Conservation (phyloP, 2,888 invertebrate genomes). For the Melinaea menophilus region DNA sequence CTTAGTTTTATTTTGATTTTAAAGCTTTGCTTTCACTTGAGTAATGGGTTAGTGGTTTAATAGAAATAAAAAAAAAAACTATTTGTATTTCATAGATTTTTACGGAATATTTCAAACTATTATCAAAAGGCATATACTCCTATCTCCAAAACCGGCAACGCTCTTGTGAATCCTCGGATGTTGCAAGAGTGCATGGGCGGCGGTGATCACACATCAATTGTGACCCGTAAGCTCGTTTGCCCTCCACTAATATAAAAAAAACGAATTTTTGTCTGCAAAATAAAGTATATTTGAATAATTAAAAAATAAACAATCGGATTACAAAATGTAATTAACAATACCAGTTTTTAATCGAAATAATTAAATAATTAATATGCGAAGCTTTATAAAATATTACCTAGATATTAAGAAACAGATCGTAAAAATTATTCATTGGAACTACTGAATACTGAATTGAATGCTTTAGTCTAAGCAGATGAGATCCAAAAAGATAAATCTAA, state of each 20-base stretch:
- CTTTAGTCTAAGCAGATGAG: slow-evolving; percentile 20
- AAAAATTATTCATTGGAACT: slow-evolving; percentile 20
- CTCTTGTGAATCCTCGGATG: no score
- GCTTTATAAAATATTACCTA: slow-evolving; percentile 6
- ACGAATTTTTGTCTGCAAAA: no score
- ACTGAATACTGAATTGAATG: slow-evolving; percentile 15
- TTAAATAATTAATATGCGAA: neutral
- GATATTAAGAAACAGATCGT: slow-evolving; percentile 15
- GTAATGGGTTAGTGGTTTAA: slow-evolving; percentile 19
- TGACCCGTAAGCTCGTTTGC: no score
- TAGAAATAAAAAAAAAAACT: neutral
- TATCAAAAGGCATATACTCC: neutral
- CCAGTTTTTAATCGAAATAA: neutral
- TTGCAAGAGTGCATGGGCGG: no score
- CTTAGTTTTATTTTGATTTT: slow-evolving; percentile 63
- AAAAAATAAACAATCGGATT: neutral
- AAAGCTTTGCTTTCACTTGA: slow-evolving; percentile 57
- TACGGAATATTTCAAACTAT: neutral
- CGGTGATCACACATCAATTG: no score
- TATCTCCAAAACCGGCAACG: no score
- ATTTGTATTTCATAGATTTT: neutral
- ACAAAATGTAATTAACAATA: neutral
- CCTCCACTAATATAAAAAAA: no score
- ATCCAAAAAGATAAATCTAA: slow-evolving; percentile 23
- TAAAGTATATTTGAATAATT: neutral